Evolutionary conservation across 92 coral and sea anemone genomes (phyloP), one percentile per base, ranked within the genome.

Genomic region (Palythoa caribaeorum): DNA sequence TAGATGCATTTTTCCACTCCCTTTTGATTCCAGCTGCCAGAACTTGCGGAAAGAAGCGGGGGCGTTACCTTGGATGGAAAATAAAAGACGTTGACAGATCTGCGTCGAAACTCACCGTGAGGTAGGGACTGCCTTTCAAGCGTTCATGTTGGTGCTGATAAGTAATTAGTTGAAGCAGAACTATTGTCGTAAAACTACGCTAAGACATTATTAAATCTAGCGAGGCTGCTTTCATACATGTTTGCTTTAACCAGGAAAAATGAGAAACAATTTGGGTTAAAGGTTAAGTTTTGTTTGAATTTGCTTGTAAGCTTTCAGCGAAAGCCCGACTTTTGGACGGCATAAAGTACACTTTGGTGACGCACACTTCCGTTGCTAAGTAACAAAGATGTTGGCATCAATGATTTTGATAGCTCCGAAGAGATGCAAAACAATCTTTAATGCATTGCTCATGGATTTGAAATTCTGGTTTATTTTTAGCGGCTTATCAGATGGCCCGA

Each of bases 21-120:
- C 55, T 11, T 80, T 44, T 81, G 37, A 13, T 21, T 10, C 76
- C 86, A 66, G 63, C 86, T 81, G 86, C 76, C 86, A 81, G 48
- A 48, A 68, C 37, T 53, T 60, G 86, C 86, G 62, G 86, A 66
- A 66, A 65, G 57, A 21, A 10, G 20, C 47, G 65, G 62, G 63
- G 70, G 76, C 37, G 85, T 68, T 65, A 2, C 60, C 59, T 40
- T 35, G 20, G 39, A 77, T 54, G 17, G 2, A 7, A 35, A 36
- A 59, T 17, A 73, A 77, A 77, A 37, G 38, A 44, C 60, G 80
- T 53, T 76, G 80, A 53, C 17, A 37, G 83, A 77, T 73, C 3
- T 8, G 63, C 14, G 69, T 59, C 36, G 3, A 52, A 50, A 55
- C 51, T 54, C 48, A 35, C 83, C 6, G 50, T 16, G 75, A 70